Conservation (phyloP, 2,113 vertebrate genomes). For the Toxostoma redivivum region DNA sequence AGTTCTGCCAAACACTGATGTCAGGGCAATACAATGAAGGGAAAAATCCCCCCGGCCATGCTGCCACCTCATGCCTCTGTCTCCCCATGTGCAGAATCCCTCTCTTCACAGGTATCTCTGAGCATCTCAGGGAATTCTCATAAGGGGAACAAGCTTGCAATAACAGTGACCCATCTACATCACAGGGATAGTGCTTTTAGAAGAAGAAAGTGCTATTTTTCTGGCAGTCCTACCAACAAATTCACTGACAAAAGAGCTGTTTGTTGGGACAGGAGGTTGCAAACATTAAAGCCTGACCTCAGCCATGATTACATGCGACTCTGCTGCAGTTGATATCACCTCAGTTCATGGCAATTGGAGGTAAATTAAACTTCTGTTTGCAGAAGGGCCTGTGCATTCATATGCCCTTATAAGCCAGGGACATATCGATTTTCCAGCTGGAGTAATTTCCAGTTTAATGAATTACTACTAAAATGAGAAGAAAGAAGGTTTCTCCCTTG, state of each 20-base stretch:
- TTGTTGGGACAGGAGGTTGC: neutral
- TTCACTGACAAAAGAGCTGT: neutral
- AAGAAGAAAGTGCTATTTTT: neutral
- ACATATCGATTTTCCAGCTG: neutral
- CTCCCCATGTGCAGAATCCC: neutral
- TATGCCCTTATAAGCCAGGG: neutral
- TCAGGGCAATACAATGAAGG: neutral
- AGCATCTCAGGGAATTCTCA: neutral
- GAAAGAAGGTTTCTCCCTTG: neutral
- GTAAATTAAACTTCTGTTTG: neutral
- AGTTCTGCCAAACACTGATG: neutral
- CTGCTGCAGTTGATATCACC: neutral
- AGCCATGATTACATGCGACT: neutral
- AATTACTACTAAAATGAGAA: neutral
- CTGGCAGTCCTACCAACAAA: neutral
- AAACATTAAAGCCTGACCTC: neutral
- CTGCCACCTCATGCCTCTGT: neutral
- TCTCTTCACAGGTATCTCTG: neutral
- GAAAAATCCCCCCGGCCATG: neutral
- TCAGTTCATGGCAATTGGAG: neutral
- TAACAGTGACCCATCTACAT: rapidly evolving
- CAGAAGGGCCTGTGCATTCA: neutral
- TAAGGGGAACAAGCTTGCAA: neutral
- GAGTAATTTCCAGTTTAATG: neutral
- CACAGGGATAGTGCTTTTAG: neutral